Conservation (phyloP, 2,888 invertebrate genomes). For the Lamellibrachia columna region DNA sequence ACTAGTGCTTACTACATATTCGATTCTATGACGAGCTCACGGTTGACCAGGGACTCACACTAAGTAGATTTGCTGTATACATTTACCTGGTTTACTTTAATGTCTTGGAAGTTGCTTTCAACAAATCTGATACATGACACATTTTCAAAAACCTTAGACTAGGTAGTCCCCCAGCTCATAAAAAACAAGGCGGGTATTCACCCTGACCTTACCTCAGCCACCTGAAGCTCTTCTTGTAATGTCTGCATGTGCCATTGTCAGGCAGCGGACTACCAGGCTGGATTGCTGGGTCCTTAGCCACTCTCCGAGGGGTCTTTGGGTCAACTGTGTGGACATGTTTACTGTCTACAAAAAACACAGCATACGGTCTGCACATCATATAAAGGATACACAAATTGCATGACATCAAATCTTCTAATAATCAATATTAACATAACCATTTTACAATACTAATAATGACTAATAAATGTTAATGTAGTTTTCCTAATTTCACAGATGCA, state of each 20-base stretch:
- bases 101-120: background rate
- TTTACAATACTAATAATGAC: no score
- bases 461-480: no score
- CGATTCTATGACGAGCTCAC: no score
- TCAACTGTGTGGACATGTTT: conserved; percentile 32
- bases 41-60: no score
- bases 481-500: no score
- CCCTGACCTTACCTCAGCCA: conserved; percentile 64
- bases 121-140: background rate
- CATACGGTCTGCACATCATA: background rate
- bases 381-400: background rate
- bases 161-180: background rate
- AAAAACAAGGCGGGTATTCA: background rate
- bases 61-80: no score
- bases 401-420: background rate
- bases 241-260: conserved; percentile 66
- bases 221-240: conserved; percentile 68
- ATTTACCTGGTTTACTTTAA: no score
- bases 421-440: background rate
- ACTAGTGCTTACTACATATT: no score
- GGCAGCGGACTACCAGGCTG: conserved; percentile 66
- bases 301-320: conserved; percentile 42
- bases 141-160: background rate
- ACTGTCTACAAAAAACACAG: conserved; percentile 18
- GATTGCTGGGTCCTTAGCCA: conserved; percentile 62